Base-by-base conservation (phyloP, 2,797 vertebrate genomes). In the Malacoraja senta region DNA sequence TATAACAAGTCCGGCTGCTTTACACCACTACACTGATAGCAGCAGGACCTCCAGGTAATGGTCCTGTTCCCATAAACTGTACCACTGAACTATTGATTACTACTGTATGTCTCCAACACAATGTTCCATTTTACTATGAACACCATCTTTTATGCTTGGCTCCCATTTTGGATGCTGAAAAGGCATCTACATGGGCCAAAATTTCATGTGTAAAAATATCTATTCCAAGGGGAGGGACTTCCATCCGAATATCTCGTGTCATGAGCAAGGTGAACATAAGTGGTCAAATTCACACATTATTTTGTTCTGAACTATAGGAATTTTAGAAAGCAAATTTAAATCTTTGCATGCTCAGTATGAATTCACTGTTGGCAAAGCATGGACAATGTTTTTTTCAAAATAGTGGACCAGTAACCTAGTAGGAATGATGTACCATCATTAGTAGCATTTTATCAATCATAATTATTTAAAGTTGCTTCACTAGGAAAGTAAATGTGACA, bases 401-500 rank as follows among this genome's bases (percentile, higher is more conserved):
- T 44, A 80, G 17, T 44, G 15, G 15, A 80, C 15, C 35, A 21
- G 19, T 35, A 44, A 80, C 68, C 13, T 53, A 78, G 35, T 4
- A 15, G n/a, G 35, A 2, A 1, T 24, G 6, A 13, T 38, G 79
- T 44, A 44, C 35, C 35, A 7, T 44, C 38, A 17, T 38, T 21
- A 35, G 79, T 38, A 35, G 21, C 38, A 38, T 38, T 38, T 38
- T 80, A 17, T 24, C 78, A 80, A 80, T 19, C 21, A 21, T 19
- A 80, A 80, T 44, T 38, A 32, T 32, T 79, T 15, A 79, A 79
- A 79, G 10, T 79, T 80, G 32, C 32, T 21, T 83, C 44, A 63
- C 29, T 84, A 84, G 26, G 53, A 61, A 84, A 84, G 83, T 53
- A 84, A 84, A 63, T 84, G 10, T 84, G 83, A n/a, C 81, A 58